These are phyloP conservation scores for Mesoclemmys tuberculata DNA, from an alignment of 2,113 vertebrate species.

Conservation along the genomic window DNA sequence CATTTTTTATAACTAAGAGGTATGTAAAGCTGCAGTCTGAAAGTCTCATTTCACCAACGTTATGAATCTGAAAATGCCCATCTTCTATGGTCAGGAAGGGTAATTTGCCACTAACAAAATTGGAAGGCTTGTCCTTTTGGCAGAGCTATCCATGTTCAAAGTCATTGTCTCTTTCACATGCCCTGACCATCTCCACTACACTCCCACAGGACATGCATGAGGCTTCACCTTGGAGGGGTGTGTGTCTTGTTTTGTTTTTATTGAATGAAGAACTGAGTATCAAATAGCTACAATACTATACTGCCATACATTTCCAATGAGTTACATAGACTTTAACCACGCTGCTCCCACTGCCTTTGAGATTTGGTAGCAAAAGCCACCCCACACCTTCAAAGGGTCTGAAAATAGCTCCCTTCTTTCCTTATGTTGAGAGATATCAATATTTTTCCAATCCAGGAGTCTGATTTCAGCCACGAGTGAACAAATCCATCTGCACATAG, in stretches of 20 bases:
- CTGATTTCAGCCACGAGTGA: neutral
- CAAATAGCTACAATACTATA: neutral
- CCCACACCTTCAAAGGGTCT: neutral
- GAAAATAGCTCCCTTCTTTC: neutral
- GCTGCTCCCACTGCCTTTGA: conserved; percentile 17
- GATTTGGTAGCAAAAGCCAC: neutral
- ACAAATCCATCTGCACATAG: neutral
- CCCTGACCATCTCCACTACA: neutral
- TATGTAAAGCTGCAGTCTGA: neutral
- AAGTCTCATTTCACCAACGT: neutral
- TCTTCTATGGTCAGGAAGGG: neutral
- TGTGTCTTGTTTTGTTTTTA: neutral
- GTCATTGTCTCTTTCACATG: neutral
- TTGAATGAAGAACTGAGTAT: neutral
- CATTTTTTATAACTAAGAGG: neutral
- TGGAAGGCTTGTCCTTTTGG: neutral
- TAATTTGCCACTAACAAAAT: neutral
- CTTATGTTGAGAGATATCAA: neutral
- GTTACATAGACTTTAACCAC: neutral
- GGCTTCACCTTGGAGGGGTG: neutral
- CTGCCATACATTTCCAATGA: neutral
- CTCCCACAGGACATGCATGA: neutral
- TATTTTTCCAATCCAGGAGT: neutral
- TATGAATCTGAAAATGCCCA: neutral
- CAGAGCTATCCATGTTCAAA: neutral